Percentiles rank a stretch among this genome's conserved stretches.
phyloP scores from a whole-genome alignment of 2,797 vertebrate species.

The Psittacula derbiana region DNA sequence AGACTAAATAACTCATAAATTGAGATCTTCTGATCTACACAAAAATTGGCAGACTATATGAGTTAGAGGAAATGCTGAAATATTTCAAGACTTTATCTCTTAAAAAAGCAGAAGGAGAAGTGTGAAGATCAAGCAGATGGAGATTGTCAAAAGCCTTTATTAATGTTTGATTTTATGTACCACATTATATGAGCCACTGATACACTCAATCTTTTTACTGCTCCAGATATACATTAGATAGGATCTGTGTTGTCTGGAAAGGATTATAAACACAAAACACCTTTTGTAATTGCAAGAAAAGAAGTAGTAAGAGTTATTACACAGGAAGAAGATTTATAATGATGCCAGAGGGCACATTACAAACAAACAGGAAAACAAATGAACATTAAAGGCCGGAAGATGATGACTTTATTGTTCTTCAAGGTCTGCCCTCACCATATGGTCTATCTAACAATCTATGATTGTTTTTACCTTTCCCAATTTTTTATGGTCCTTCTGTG shows the following conservation, averaged over 20 bases:
- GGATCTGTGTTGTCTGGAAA: constrained; percentile 20
- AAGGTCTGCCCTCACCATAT: constrained; percentile 45
- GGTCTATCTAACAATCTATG: constrained; percentile 11
- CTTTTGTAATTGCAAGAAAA: constrained; percentile 36
- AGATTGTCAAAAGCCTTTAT: constrained; percentile 62
- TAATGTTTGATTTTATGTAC: constrained; percentile 56
- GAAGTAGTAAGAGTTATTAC: constrained; percentile 14
- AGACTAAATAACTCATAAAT: constrained; percentile 18
- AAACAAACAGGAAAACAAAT: constrained; percentile 47
- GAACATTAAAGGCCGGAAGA: constrained; percentile 35
- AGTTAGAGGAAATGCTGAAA: constrained; percentile 36
- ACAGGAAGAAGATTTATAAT: constrained; percentile 37
- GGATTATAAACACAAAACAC: constrained; percentile 28
- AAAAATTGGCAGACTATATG: background rate
- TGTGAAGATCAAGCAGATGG: constrained; percentile 64
- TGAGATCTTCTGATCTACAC: background rate
- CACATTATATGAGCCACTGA: constrained; percentile 15
- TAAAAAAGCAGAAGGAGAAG: constrained; percentile 24
- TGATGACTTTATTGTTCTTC: constrained; percentile 32
- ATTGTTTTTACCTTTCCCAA: constrained; percentile 29
- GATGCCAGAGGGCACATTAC: constrained; percentile 21
- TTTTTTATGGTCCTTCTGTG: constrained; percentile 9
- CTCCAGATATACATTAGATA: constrained; percentile 35
- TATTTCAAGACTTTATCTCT: constrained; percentile 40
- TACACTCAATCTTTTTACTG: constrained; percentile 42